Conservation (phyloP, 30 jellyfish, hydroid and myxozoan species). For the Aurelia aurita complex sp. Pacific region DNA sequence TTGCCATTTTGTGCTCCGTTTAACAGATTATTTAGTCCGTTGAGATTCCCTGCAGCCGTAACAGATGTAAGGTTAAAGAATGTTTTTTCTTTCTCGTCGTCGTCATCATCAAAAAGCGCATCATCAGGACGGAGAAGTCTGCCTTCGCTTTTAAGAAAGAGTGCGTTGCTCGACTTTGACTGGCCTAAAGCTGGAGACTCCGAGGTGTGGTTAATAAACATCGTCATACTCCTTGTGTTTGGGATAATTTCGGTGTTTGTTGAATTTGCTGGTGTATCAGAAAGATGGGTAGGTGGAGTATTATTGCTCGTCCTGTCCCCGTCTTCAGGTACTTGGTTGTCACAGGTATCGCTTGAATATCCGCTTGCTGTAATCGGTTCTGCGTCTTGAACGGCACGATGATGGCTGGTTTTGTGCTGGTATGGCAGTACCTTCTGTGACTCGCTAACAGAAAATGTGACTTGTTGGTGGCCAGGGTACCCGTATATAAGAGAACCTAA, state of each 20-base stretch:
- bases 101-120: conserved; percentile 79
- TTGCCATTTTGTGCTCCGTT: conserved; percentile 65
- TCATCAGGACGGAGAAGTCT: conserved; percentile 73
- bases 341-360: conserved; percentile 33
- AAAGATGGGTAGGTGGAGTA: conserved; percentile 42
- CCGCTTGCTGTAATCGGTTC: background rate
- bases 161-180: conserved; percentile 59
- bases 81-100: conserved; percentile 76
- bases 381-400: conserved; percentile 15
- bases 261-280: conserved; percentile 58
- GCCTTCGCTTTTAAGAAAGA: conserved; percentile 56
- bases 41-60: conserved; percentile 42
- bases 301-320: conserved; percentile 61
- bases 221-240: conserved; percentile 53
- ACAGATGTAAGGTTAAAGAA: conserved; percentile 80
- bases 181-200: conserved; percentile 78
- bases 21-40: conserved; percentile 56
- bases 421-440: conserved; percentile 10
- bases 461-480: conserved; percentile 85
- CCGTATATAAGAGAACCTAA: conserved; percentile 82
- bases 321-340: conserved; percentile 57
- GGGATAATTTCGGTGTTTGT: conserved; percentile 43
- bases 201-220: conserved; percentile 72
- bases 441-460: conserved; percentile 65
- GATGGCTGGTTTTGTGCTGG: conserved; percentile 82